These are phyloP conservation scores for Cyclophora albipunctata DNA, from an alignment of 2,888 invertebrate genomes.

Conservation along the genomic window DNA sequence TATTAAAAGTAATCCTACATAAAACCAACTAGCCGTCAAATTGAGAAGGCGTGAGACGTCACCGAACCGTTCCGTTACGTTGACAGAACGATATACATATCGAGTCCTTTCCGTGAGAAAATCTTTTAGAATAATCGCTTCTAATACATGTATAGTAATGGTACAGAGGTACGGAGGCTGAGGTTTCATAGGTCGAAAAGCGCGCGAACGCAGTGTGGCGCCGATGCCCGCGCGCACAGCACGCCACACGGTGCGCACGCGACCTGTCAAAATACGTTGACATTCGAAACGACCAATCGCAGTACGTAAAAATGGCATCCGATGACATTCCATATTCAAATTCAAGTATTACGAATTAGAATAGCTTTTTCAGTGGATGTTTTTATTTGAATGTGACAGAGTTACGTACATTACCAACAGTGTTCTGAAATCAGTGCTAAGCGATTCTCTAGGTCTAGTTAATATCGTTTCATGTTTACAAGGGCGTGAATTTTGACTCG, in stretches of 20 bases:
- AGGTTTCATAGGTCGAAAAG: slow-evolving; percentile 68
- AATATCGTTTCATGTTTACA: slow-evolving; percentile 60
- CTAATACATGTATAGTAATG: slow-evolving; percentile 45
- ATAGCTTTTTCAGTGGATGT: too few relatives aligned
- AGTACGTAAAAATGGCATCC: slow-evolving; percentile 29
- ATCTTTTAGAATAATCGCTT: slow-evolving; percentile 49
- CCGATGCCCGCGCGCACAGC: slow-evolving; percentile 67
- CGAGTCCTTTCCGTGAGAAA: slow-evolving; percentile 66
- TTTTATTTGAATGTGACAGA: too few relatives aligned
- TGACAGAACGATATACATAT: slow-evolving; percentile 45
- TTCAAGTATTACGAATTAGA: slow-evolving; percentile 17
- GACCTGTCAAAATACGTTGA: slow-evolving; percentile 49
- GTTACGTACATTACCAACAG: slow-evolving; percentile 18
- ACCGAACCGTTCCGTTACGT: slow-evolving; percentile 53
- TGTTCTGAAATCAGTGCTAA: slow-evolving; percentile 65
- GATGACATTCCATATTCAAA: slow-evolving; percentile 30
- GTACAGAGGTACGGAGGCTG: slow-evolving; percentile 49
- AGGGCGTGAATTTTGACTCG: slow-evolving; percentile 64
- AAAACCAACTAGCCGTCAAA: slow-evolving; percentile 51
- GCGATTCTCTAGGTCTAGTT: slow-evolving; percentile 53
- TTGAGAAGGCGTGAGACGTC: slow-evolving; percentile 53
- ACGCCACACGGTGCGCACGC: slow-evolving; percentile 62
- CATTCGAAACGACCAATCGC: slow-evolving; percentile 28
- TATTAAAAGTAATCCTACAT: slow-evolving; percentile 59
- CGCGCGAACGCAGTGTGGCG: slow-evolving; percentile 74